phyloP scores from a whole-genome alignment of 2,797 vertebrate species.

The Anolis apletophallus region DNA sequence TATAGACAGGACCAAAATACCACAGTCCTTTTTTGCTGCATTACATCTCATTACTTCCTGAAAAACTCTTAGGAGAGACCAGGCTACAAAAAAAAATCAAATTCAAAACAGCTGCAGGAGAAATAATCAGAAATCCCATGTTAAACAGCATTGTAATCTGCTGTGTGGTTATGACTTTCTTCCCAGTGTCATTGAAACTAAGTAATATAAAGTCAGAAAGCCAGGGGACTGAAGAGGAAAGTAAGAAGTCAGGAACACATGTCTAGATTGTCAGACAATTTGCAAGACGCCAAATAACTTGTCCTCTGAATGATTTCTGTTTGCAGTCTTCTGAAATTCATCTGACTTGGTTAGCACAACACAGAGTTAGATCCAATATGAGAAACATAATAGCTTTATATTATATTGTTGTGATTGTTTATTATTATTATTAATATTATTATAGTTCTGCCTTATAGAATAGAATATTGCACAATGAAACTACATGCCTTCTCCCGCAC shows the following conservation, averaged over 20 bases:
- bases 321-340: neutral
- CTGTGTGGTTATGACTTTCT: slow-evolving; percentile 5
- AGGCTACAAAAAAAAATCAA: neutral
- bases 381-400: no score
- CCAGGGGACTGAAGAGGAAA: neutral
- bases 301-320: neutral
- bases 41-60: slow-evolving; percentile 8
- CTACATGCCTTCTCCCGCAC: no score
- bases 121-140: slow-evolving; percentile 13
- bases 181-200: slow-evolving; percentile 6
- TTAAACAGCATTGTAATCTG: slow-evolving; percentile 20
- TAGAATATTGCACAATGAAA: no score
- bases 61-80: slow-evolving; percentile 2
- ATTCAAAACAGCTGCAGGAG: slow-evolving; percentile 29
- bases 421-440: no score
- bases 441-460: no score
- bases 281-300: slow-evolving; percentile 1
- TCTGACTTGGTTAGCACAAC: neutral
- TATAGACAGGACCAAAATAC: neutral
- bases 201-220: slow-evolving; percentile 21
- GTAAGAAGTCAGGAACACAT: neutral
- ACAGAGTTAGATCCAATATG: neutral
- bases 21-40: neutral
- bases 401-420: no score
- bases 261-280: neutral